Evolutionary conservation across 2,797 vertebrate genomes (phyloP), one percentile per base, ranked within the genome.

Genomic region (Psittacula derbiana): DNA sequence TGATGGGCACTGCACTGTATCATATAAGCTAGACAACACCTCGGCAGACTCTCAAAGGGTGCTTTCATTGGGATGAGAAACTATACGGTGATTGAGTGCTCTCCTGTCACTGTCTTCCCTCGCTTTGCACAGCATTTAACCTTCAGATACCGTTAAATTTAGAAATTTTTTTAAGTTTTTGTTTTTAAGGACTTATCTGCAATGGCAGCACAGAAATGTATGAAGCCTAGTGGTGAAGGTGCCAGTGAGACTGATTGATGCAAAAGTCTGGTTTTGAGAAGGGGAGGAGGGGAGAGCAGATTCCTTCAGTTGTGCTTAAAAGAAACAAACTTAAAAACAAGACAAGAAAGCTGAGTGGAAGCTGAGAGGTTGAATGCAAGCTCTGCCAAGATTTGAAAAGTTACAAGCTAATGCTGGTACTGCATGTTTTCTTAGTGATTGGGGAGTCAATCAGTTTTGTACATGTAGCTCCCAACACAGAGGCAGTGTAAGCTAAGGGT

Each of bases 1-100:
- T 92, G 93, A 94, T 93, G 92, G 92, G 76, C 82, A 76, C 95
- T 97, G 95, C 70, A 80, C 70, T 95, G 95, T 79, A 67, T 91
- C 90, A 90, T 58, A 36, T 8, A 46, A 66, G 25, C 80, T 92
- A 88, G 95, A 92, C 92, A 94, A 93, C 87, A 95, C 95, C 94
- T 94, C 93, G 92, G 94, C 94, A 96, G 44, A 44, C 55, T 79
- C 94, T 94, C 90, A 94, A 95, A 94, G 76, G 73, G 67, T 79
- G 70, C 76, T 76, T 96, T 96, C 87, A 81, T 16, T 70, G 55
- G 52, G 60, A 94, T 90, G 70, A 70, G 89, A 92, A 92, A 43
- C 36, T 79, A n/a, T 18, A 86, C 0, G 0, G 60, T 81, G 95
- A 93, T 66, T 60, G 85, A 95, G 31, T 84, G 80, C 50, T 70